phyloP scores from a whole-genome alignment of 2,113 vertebrate genomes.

The Turdus rufiventris region DNA sequence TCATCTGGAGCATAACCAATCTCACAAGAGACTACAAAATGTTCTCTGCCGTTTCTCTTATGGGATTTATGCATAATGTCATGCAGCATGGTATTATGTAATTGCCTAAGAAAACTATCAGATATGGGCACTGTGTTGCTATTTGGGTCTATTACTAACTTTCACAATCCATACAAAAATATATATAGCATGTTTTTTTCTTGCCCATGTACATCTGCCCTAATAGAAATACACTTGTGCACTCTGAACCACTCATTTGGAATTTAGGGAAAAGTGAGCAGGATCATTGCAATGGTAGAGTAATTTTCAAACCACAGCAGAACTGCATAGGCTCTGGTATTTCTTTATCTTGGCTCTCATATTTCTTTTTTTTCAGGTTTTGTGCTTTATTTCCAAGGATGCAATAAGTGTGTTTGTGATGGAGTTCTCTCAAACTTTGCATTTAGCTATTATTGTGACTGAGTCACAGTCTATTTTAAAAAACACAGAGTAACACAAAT shows the following conservation, averaged over 20 bases:
- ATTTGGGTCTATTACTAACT: background rate
- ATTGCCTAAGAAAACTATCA: background rate
- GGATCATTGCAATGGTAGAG: background rate
- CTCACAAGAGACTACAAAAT: background rate
- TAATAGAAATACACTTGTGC: background rate
- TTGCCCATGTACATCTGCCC: background rate
- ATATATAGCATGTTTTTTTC: background rate
- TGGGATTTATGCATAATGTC: background rate
- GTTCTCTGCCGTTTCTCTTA: background rate
- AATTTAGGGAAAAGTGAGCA: background rate
- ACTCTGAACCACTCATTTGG: background rate
- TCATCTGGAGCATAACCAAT: background rate
- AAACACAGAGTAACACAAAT: background rate
- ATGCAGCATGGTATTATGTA: background rate
- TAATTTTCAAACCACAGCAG: background rate
- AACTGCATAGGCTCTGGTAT: background rate
- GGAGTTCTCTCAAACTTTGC: background rate
- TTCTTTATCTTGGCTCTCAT: background rate
- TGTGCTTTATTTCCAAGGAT: background rate
- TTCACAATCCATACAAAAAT: background rate
- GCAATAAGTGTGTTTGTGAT: background rate
- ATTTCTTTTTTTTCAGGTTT: background rate
- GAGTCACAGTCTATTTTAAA: background rate
- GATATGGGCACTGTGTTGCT: background rate
- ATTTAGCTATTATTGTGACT: background rate